Evolutionary conservation across 2,888 invertebrate genomes (phyloP).

Genomic region (Drosophila mimetica): DNA sequence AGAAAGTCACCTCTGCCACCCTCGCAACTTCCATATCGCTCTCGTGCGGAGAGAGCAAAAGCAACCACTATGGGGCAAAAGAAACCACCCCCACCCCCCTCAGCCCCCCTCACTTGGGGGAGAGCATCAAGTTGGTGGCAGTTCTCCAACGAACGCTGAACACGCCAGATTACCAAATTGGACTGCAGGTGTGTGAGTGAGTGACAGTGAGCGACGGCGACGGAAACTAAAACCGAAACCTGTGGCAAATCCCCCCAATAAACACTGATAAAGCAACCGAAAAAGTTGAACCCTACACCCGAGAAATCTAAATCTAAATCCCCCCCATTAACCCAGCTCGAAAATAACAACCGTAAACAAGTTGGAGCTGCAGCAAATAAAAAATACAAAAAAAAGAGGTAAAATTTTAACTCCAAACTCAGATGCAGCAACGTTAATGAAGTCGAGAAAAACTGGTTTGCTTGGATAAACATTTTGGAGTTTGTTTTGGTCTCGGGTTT

Average conservation of each 20-base stretch:
- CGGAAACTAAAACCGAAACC: slow-evolving; percentile 6
- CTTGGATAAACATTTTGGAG: slow-evolving; percentile 28
- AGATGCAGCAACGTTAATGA: slow-evolving; percentile 33
- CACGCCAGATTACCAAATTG: slow-evolving; percentile 13
- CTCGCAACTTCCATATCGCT: not conserved
- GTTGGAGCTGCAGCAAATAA: slow-evolving; percentile 4
- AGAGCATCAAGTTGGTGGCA: slow-evolving; percentile 31
- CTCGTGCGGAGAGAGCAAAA: not conserved
- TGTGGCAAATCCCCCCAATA: slow-evolving; percentile 12
- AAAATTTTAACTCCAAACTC: too few relatives aligned
- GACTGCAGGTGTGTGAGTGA: slow-evolving; percentile 15
- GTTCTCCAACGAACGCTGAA: slow-evolving; percentile 4
- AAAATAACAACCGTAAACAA: slow-evolving; percentile 15
- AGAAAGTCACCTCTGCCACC: not conserved
- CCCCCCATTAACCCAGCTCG: slow-evolving; percentile 5
- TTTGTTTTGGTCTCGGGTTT: slow-evolving; percentile 38
- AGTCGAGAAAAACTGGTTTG: slow-evolving; percentile 62
- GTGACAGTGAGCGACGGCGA: not conserved
- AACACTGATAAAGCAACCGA: slow-evolving; percentile 18
- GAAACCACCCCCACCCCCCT: too few relatives aligned
- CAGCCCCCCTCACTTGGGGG: too few relatives aligned
- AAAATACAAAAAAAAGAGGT: not conserved
- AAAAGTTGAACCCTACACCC: slow-evolving; percentile 15
- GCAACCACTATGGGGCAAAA: slow-evolving; percentile 2
- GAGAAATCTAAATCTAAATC: slow-evolving; percentile 30